Percentiles rank a stretch among this genome's conserved stretches.
Evolutionary conservation across 2,113 vertebrate genomes (phyloP).

Genomic region (Xyrauchen texanus): DNA sequence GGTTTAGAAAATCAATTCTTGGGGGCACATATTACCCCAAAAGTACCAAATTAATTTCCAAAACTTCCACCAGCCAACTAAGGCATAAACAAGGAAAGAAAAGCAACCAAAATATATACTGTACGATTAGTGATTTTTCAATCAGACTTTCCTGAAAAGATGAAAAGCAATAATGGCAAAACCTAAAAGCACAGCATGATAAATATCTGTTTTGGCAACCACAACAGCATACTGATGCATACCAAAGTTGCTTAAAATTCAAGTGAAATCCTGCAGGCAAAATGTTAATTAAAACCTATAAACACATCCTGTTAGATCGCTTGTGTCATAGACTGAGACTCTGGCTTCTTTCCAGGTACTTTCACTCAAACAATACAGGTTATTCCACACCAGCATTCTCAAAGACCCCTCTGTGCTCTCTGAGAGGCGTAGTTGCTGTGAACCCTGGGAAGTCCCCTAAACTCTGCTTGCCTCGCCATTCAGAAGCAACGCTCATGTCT

Average conservation of each 20-base stretch:
- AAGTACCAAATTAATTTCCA: no score
- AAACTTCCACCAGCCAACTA: no score
- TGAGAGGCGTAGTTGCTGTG: conserved; percentile 54
- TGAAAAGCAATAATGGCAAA: background rate
- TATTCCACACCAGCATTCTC: conserved; percentile 50
- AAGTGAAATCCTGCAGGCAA: conserved; percentile 28
- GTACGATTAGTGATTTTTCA: background rate
- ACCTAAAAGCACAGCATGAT: background rate
- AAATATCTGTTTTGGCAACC: background rate
- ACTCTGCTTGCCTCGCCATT: conserved; percentile 58
- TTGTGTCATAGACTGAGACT: conserved; percentile 20
- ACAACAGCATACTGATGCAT: background rate
- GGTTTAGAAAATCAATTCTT: no score
- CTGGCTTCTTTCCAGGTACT: conserved; percentile 67
- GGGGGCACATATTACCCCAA: no score
- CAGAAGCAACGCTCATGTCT: conserved; percentile 39
- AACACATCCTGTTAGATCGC: conserved; percentile 39
- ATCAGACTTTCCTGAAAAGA: background rate
- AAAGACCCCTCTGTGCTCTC: conserved; percentile 26
- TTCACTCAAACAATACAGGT: conserved; percentile 63
- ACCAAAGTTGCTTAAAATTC: background rate
- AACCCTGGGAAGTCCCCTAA: conserved; percentile 78
- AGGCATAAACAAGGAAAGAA: no score
- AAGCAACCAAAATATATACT: no score
- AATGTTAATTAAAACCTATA: conserved; percentile 35